Base-by-base conservation (phyloP, 2,113 vertebrate genomes). In the Atlantisia rogersi region DNA sequence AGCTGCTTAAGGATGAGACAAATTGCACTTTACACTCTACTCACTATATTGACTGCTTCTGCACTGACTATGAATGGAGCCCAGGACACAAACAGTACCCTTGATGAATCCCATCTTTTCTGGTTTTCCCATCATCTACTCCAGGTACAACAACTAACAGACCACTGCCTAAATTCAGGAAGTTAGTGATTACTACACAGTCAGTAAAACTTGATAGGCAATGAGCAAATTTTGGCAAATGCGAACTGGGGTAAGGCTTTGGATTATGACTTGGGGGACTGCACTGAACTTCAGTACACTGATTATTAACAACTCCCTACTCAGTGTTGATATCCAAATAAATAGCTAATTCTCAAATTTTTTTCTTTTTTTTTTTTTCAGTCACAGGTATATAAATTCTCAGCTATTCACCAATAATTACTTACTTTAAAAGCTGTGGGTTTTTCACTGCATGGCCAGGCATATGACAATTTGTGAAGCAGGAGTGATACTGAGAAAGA, bases 1-100 rank as follows among this genome's bases (percentile, higher is more conserved):
- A 79, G 53, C 48, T 96, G 67, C 79, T 96, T 92, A 82, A 80
- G 55, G 75, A 90, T 20, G 40, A 96, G 63, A 90, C 1, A 86
- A 94, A 92, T 82, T 29, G 26, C 35, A 53, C 67, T 85, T 89
- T 59, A 68, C 37, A 56, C 29, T 91, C 40, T 71, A 32, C 50
- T 73, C 35, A 40, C 53, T 76, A 2, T 69, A 78, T 56, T 85
- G 82, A 76, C 74, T 68, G 29, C 17, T 32, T 79, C 48, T 91
- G 52, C 3, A 8, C 69, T 29, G 73, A 40, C 77, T 87, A 17
- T 29, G 62, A 90, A 48, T 37, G n/a, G 44, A 79, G 58, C 42
- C 46, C 60, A 42, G 21, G 46, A 37, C 74, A 70, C 52, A 71
- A 79, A 63, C 20, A 44, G 14, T 56, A n/a, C 18, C 29, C 22